Base-by-base conservation (phyloP, 2,888 invertebrate genomes). In the Anticlea derivata region DNA sequence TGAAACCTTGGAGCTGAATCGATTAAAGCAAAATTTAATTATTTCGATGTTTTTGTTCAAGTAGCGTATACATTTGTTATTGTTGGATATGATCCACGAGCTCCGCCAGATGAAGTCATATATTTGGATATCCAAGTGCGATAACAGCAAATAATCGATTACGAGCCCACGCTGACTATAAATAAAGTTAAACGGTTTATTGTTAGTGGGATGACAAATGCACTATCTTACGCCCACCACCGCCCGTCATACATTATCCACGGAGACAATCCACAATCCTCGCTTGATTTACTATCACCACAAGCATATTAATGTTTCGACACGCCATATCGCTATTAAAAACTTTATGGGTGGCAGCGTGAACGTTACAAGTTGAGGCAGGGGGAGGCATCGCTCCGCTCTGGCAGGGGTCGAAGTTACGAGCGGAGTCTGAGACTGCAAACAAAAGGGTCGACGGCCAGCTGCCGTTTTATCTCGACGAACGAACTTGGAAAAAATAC, bases 191-290 rank as follows among this genome's bases (percentile, higher is more conserved):
- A 85, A 80, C 78, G 75, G 74, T 80, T 80, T 79, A 85, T 86
- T 86, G 86, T 87, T 86, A 83, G 78, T 70, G 58, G 72, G 74
- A 83, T 83, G 86, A 87, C 84, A 86, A 86, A 86, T 82, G 83
- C 73, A 74, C 70, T 75, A 78, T 77, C 73, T 71, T 71, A 72
- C 86, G 75, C 85, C 86, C 80, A 83, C 85, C 50, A 48, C 56
- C 58, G 63, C 58, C 64, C 62, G 60, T 63, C 63, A 57, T 61
- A 66, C 61, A 59, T 62, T 65, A 66, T 61, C 59, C 61, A 56
- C 40, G 35, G 73, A 80, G 52, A 52, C 52, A 52, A 48, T 75
- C 69, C 71, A 47, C 68, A 75, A 73, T 75, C 68, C 72, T 66
- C 64, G 65, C 68, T 73, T 73, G 75, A 73, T 75, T 70, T 73